phyloP scores from a whole-genome alignment of 2,888 invertebrate species.

The Eustalomyia histrio region DNA sequence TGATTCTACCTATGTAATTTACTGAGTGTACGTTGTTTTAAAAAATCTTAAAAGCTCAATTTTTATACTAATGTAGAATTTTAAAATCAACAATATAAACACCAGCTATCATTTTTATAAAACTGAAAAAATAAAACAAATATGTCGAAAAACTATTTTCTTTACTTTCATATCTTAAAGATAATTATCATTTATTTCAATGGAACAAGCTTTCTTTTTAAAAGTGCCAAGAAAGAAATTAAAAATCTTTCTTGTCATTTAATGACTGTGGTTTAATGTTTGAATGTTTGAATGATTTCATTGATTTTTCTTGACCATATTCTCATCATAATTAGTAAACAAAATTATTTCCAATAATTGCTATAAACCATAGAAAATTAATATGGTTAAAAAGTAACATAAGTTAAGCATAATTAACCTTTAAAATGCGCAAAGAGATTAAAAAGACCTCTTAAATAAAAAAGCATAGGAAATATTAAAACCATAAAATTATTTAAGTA shows the following conservation, averaged over 20 bases:
- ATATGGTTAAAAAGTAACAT: background rate
- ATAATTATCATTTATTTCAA: background rate
- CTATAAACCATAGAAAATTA: background rate
- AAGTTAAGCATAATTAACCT: background rate
- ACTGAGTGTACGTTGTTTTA: too few species aligned
- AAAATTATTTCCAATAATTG: constrained; percentile 13
- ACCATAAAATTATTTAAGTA: too few species aligned
- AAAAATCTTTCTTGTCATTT: background rate
- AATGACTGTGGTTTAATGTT: background rate
- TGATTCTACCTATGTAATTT: too few species aligned
- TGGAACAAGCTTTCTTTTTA: background rate
- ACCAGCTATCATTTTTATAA: too few species aligned
- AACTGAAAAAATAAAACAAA: too few species aligned
- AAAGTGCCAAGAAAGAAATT: background rate
- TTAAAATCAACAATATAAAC: too few species aligned
- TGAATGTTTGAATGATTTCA: constrained; percentile 4
- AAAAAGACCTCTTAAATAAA: background rate
- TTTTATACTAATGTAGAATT: too few species aligned
- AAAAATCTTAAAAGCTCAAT: too few species aligned
- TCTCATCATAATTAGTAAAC: constrained; percentile 12
- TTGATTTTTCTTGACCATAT: constrained; percentile 36
- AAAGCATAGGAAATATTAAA: background rate
- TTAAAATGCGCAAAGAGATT: background rate
- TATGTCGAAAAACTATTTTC: too few species aligned
- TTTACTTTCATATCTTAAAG: background rate